phyloP scores from a whole-genome alignment of 1,140 invertebrate genomes.

The Latrodectus geometricus region DNA sequence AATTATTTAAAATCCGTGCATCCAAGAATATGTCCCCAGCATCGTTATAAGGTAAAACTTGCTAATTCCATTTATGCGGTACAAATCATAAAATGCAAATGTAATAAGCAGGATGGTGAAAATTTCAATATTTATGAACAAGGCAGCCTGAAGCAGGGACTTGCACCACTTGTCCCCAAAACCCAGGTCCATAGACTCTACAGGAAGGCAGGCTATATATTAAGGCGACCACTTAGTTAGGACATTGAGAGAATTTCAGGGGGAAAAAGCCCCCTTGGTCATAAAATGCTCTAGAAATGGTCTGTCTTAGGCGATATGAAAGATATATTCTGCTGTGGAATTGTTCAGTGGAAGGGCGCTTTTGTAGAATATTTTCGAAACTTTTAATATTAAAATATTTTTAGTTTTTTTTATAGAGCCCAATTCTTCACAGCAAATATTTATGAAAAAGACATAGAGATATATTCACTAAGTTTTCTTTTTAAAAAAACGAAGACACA shows the following conservation, averaged over 20 bases:
- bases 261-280: conserved; percentile 24
- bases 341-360: not conserved
- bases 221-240: conserved; percentile 54
- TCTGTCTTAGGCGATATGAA: not conserved
- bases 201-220: conserved; percentile 49
- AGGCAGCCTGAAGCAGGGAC: not conserved
- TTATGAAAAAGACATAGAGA: too few species aligned
- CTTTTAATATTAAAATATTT: not conserved
- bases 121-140: not conserved
- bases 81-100: too few species aligned
- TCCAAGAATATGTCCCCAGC: too few species aligned
- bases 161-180: not conserved
- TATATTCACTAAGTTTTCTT: too few species aligned
- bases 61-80: too few species aligned
- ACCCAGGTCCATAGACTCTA: not conserved
- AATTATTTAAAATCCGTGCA: too few species aligned
- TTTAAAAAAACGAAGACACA: too few species aligned
- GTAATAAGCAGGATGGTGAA: too few species aligned
- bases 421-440: too few species aligned
- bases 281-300: conserved; percentile 37
- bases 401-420: too few species aligned
- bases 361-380: not conserved
- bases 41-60: too few species aligned
- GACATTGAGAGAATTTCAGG: conserved; percentile 49
- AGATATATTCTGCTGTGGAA: not conserved